phyloP scores from a whole-genome alignment of 2,113 vertebrate genomes.

The Oncorhynchus keta region DNA sequence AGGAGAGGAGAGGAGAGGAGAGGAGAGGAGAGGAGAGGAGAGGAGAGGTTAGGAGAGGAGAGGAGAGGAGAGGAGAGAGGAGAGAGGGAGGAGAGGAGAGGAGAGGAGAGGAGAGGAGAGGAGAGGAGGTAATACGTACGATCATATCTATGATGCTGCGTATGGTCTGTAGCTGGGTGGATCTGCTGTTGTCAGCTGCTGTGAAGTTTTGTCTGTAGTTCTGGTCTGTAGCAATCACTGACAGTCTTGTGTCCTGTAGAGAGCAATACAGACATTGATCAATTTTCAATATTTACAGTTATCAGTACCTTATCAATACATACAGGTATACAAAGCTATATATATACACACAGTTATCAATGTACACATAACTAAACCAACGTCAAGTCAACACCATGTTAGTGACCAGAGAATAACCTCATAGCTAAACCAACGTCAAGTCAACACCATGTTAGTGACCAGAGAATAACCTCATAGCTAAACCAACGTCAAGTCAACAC shows the following conservation, averaged over 20 bases:
- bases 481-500: too few species aligned
- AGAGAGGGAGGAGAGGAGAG: background rate
- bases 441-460: too few species aligned
- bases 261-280: background rate
- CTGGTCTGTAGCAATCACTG: background rate
- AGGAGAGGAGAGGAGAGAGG: too few species aligned
- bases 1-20: background rate
- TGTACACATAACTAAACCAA: too few species aligned
- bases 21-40: background rate
- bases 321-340: too few species aligned
- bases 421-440: too few species aligned
- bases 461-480: too few species aligned
- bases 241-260: background rate
- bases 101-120: background rate
- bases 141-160: slow-evolving; percentile 2
- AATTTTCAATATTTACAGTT: too few species aligned
- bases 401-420: too few species aligned
- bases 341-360: too few species aligned
- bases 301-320: too few species aligned
- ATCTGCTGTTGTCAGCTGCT: slow-evolving; percentile 64
- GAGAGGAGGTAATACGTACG: background rate
- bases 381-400: too few species aligned
- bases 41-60: background rate
- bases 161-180: background rate
- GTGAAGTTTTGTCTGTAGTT: slow-evolving; percentile 91